Conservation (phyloP, 1,140 invertebrate genomes). For the Chymomyza costata region DNA sequence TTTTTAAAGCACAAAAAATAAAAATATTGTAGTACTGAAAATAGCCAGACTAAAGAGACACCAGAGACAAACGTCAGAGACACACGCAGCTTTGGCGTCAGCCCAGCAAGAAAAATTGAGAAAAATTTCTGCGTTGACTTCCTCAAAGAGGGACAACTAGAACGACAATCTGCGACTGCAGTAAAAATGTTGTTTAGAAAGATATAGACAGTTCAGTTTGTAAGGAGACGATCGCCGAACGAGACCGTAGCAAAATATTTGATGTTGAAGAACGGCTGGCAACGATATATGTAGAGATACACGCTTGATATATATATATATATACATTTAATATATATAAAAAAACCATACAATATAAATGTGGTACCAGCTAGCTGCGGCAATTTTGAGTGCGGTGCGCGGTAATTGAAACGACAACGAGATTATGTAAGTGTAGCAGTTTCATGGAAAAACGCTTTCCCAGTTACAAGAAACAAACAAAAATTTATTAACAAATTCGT, state of each 20-base stretch:
- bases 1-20: slow-evolving; percentile 49
- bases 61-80: background rate
- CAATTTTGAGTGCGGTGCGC: slow-evolving; percentile 60
- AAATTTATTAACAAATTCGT: slow-evolving; percentile 33
- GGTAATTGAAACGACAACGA: slow-evolving; percentile 35
- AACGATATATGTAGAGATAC: too few relatives aligned
- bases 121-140: slow-evolving; percentile 49
- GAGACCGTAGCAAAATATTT: slow-evolving; percentile 59
- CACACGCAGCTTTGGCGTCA: slow-evolving; percentile 15
- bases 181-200: slow-evolving; percentile 60
- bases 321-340: slow-evolving; percentile 33
- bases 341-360: slow-evolving; percentile 44
- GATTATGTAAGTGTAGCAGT: slow-evolving; percentile 57
- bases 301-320: slow-evolving; percentile 37
- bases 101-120: slow-evolving; percentile 33
- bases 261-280: slow-evolving; percentile 42
- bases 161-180: slow-evolving; percentile 23
- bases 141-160: slow-evolving; percentile 35
- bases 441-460: background rate
- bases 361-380: slow-evolving; percentile 58
- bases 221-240: slow-evolving; percentile 71
- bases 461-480: background rate
- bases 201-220: slow-evolving; percentile 59
- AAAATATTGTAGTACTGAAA: slow-evolving; percentile 50
- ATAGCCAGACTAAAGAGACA: slow-evolving; percentile 34